A percentile compares a stretch with the other conserved stretches of the same genome.
Evolutionary conservation across 2,113 vertebrate species (phyloP).

Genomic region (Chrysemys picta): DNA sequence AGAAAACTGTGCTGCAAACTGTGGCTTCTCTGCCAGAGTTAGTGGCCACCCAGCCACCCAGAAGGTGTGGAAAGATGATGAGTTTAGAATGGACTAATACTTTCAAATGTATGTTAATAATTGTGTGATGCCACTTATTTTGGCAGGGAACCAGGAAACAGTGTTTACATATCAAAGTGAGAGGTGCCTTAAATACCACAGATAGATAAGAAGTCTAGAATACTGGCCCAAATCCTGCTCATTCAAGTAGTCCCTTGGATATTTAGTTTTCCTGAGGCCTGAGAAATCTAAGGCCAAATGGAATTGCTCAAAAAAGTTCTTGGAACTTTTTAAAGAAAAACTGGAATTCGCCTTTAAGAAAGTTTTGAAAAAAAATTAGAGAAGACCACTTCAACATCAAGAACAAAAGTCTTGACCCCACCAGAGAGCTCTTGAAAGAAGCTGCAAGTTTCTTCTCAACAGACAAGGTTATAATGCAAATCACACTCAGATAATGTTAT

Average conservation of each 20-base stretch:
- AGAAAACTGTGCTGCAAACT: not conserved
- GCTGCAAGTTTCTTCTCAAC: not conserved
- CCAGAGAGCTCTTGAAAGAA: not conserved
- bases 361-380: not conserved
- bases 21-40: not conserved
- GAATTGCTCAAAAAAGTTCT: not conserved
- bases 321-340: not conserved
- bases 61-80: not conserved
- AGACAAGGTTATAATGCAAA: not conserved
- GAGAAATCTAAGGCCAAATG: not conserved
- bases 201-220: accelerated
- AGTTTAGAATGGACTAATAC: accelerated
- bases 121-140: accelerated
- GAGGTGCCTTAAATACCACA: accelerated
- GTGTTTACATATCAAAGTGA: not conserved
- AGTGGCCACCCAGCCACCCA: not conserved
- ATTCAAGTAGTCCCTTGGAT: not conserved
- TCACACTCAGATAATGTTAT: not conserved
- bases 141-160: accelerated
- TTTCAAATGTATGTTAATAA: accelerated
- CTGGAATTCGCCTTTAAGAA: not conserved
- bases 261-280: not conserved
- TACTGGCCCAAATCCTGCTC: not conserved
- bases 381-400: not conserved
- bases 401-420: not conserved